Conservation (phyloP, 2,888 invertebrate genomes). For the Agrenia bidenticulata region DNA sequence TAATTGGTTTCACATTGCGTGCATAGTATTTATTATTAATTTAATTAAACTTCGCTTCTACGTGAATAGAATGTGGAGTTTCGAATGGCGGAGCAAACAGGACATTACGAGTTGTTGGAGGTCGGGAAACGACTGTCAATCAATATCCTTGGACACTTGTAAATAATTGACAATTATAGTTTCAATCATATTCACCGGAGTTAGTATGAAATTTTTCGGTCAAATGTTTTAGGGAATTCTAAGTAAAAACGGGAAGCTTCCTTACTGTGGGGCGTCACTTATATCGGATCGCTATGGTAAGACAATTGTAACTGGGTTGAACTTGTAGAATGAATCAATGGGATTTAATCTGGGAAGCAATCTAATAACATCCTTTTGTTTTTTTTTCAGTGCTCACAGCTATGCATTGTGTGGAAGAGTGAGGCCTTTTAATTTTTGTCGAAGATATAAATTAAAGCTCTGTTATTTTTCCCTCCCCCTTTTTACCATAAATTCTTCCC, state of each 20-base stretch:
- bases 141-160: slow-evolving; percentile 52
- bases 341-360: neutral
- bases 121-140: slow-evolving; percentile 42
- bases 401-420: slow-evolving; percentile 81
- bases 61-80: slow-evolving; percentile 48
- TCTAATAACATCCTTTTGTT: neutral
- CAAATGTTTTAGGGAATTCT: too few relatives aligned
- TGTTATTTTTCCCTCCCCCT: too few relatives aligned
- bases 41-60: slow-evolving; percentile 1
- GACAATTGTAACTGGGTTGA: neutral
- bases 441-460: too few relatives aligned
- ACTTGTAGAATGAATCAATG: neutral
- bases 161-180: too few relatives aligned
- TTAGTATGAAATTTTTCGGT: too few relatives aligned
- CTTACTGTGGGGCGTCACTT: slow-evolving; percentile 66
- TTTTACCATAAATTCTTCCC: too few relatives aligned
- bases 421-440: too few relatives aligned
- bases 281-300: slow-evolving; percentile 17
- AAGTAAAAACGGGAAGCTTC: slow-evolving; percentile 36
- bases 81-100: slow-evolving; percentile 40
- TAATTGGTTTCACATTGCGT: neutral
- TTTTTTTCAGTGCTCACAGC: slow-evolving; percentile 74
- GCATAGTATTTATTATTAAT: neutral
- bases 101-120: slow-evolving; percentile 48
- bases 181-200: too few relatives aligned